These are phyloP conservation scores for Rhamphomyia laevipes DNA, from an alignment of 2,888 invertebrate species.

Conservation along the genomic window DNA sequence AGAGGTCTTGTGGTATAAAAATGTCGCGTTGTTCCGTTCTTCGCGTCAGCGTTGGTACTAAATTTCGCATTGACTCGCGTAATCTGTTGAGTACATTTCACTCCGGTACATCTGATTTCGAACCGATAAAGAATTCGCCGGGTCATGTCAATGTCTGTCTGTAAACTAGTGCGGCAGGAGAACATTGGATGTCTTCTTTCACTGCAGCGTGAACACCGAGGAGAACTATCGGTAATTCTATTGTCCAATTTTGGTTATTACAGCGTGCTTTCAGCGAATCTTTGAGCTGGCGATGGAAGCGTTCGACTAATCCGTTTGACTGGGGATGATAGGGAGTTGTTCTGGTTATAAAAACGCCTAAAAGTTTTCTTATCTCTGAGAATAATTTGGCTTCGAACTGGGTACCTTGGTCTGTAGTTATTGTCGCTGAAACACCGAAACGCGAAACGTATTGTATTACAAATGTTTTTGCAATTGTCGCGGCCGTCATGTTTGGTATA, in stretches of 20 bases:
- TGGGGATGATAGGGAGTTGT: conserved; percentile 8
- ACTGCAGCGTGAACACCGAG: conserved; percentile 3
- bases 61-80: too few relatives aligned
- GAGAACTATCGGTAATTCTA: conserved; percentile 4
- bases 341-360: not conserved
- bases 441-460: not conserved
- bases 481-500: not conserved
- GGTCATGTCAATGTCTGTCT: not conserved
- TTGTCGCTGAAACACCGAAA: not conserved
- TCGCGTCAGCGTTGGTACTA: too few relatives aligned
- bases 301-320: conserved; percentile 3
- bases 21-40: too few relatives aligned
- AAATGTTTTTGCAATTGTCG: not conserved
- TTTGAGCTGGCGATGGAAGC: not conserved
- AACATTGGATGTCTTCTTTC: not conserved
- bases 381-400: conserved; percentile 4
- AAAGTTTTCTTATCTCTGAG: not conserved
- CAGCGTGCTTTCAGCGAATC: conserved; percentile 20
- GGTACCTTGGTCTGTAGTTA: conserved; percentile 1
- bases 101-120: not conserved
- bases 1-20: too few relatives aligned
- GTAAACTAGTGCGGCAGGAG: not conserved
- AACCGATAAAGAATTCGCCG: not conserved
- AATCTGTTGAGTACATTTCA: not conserved
- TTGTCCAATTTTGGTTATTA: conserved; percentile 1